These are phyloP conservation scores for Chymomyza costata DNA, from an alignment of 1,140 invertebrate species.

Conservation along the genomic window DNA sequence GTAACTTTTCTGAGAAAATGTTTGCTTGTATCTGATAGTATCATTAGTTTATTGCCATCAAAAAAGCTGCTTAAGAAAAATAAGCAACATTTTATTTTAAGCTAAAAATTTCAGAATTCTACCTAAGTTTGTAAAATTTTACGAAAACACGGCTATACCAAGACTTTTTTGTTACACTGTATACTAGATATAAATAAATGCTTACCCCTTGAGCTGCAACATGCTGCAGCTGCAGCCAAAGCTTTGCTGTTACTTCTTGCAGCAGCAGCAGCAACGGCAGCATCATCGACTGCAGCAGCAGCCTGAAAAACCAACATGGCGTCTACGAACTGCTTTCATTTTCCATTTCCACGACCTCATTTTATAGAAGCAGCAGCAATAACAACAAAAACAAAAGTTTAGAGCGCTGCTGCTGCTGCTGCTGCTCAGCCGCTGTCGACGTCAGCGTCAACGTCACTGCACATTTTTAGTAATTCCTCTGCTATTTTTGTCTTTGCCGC, in stretches of 20 bases:
- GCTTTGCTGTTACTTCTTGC: conserved; percentile 8
- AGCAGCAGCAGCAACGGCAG: conserved; percentile 3
- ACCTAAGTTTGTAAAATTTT: too few relatives aligned
- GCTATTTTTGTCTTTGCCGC: conserved; percentile 32
- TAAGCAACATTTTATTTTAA: too few relatives aligned
- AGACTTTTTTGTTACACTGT: too few relatives aligned
- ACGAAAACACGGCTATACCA: too few relatives aligned
- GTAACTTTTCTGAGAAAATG: too few relatives aligned
- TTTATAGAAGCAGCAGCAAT: conserved; percentile 36
- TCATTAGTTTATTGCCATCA: too few relatives aligned
- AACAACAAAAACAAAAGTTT: conserved; percentile 9
- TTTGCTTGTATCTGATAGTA: too few relatives aligned
- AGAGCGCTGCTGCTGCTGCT: too few relatives aligned
- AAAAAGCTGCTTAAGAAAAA: too few relatives aligned
- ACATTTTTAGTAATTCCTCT: conserved; percentile 37
- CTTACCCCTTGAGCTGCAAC: too few relatives aligned
- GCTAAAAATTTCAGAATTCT: too few relatives aligned
- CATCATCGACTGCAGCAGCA: neutral
- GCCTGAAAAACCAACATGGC: conserved; percentile 40
- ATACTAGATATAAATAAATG: too few relatives aligned
- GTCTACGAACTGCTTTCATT: conserved; percentile 71
- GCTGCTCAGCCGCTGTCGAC: neutral
- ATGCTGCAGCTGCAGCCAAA: neutral
- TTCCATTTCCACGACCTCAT: conserved; percentile 74
- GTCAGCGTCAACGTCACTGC: conserved; percentile 6